Percentiles rank a stretch among this genome's conserved stretches.
Conservation (phyloP, 2,888 invertebrate species). For the Neocrepidodera transversa region DNA sequence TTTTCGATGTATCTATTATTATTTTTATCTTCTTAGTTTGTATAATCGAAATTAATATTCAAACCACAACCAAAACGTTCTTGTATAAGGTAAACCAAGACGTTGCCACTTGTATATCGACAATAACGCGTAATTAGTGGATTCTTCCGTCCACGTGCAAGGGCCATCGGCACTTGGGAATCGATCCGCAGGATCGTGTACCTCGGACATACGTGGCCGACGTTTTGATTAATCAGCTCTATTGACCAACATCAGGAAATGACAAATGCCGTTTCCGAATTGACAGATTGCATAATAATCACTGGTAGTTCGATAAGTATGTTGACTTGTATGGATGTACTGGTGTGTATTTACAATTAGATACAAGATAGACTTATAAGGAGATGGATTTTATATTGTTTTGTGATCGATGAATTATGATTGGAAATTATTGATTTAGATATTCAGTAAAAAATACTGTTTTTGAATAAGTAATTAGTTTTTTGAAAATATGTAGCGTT, state of each 20-base stretch:
- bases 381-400: no score
- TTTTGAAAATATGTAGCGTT: no score
- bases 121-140: constrained; percentile 54
- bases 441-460: no score
- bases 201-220: constrained; percentile 43
- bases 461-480: no score
- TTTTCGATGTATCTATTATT: no score
- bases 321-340: no score
- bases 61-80: constrained; percentile 21
- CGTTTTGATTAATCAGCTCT: constrained; percentile 52
- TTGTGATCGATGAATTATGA: no score
- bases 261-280: constrained; percentile 56
- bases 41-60: neutral
- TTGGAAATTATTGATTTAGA: no score
- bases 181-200: constrained; percentile 29
- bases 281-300: constrained; percentile 53
- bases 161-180: constrained; percentile 50
- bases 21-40: no score
- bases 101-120: constrained; percentile 41
- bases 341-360: no score
- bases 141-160: constrained; percentile 58
- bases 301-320: constrained; percentile 20
- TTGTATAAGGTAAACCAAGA: constrained; percentile 52
- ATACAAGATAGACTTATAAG: no score
- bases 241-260: constrained; percentile 52